phyloP scores from a whole-genome alignment of 2,113 vertebrate genomes.

The Australoheros scitulus region DNA sequence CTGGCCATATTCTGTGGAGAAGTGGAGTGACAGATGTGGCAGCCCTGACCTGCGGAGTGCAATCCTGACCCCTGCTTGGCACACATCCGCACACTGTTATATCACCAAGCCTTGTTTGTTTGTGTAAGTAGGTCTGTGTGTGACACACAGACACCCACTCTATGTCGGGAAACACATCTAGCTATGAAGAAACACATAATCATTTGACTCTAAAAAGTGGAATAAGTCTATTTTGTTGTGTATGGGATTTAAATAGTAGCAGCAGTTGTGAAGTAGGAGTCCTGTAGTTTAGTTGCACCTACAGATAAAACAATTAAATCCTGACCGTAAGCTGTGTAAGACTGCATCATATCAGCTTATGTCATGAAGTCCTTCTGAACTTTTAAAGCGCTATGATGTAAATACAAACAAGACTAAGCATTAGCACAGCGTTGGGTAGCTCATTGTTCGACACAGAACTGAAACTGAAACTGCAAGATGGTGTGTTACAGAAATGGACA shows the following conservation, averaged over 20 bases:
- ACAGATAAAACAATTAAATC: neutral
- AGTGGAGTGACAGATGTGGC: slow-evolving; percentile 62
- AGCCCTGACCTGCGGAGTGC: slow-evolving; percentile 48
- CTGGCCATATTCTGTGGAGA: neutral
- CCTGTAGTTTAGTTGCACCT: neutral
- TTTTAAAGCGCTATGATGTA: neutral
- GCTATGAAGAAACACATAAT: neutral
- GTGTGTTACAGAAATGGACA: neutral
- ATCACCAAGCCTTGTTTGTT: slow-evolving; percentile 30
- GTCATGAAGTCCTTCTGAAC: neutral
- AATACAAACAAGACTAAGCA: neutral
- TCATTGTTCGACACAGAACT: neutral
- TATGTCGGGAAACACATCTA: neutral
- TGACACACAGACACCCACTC: slow-evolving; percentile 1
- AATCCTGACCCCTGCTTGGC: slow-evolving; percentile 45
- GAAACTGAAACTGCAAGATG: neutral
- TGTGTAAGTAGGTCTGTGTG: slow-evolving; percentile 1
- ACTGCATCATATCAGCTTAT: neutral
- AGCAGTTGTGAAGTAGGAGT: neutral
- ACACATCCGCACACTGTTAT: slow-evolving; percentile 24
- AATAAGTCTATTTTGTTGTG: neutral
- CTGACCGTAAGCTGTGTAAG: neutral
- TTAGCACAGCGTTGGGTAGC: neutral
- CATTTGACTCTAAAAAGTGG: neutral
- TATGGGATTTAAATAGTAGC: neutral